Conservation (phyloP, 2,797 vertebrate species). For the Acipenser transmontanus region DNA sequence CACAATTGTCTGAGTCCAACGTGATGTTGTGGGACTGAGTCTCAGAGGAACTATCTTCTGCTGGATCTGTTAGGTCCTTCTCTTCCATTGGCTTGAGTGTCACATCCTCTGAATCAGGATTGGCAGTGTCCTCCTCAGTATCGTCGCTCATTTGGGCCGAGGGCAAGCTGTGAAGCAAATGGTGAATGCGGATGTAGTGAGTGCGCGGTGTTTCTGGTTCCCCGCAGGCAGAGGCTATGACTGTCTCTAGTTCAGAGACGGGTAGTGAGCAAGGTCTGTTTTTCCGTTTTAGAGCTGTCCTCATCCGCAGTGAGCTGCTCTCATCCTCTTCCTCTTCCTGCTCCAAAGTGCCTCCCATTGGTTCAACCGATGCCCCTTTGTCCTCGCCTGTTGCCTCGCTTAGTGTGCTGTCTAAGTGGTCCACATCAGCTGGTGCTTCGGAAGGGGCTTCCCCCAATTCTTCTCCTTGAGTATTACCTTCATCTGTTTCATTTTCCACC, state of each 20-base stretch:
- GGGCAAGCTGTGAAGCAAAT: constrained; percentile 75
- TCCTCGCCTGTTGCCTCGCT: constrained; percentile 19
- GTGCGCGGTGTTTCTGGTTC: constrained; percentile 76
- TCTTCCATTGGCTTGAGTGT: constrained; percentile 47
- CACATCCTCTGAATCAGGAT: constrained; percentile 42
- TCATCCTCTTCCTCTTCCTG: constrained; percentile 29
- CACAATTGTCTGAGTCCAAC: constrained; percentile 31
- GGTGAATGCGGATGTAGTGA: constrained; percentile 76
- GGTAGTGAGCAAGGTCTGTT: constrained; percentile 71
- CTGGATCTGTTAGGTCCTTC: constrained; percentile 36
- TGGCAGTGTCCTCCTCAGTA: constrained; percentile 45
- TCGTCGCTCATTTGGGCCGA: constrained; percentile 48
- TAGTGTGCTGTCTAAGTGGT: constrained; percentile 25
- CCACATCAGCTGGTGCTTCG: constrained; percentile 31
- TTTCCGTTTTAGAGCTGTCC: constrained; percentile 56
- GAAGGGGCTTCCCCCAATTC: constrained; percentile 20
- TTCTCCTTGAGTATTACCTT: constrained; percentile 29
- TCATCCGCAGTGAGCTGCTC: constrained; percentile 42
- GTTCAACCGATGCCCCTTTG: neutral
- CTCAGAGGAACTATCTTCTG: constrained; percentile 47
- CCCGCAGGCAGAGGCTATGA: constrained; percentile 71
- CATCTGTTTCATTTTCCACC: constrained; percentile 39
- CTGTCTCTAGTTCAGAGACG: constrained; percentile 75
- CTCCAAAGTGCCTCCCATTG: neutral
- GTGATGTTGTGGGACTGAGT: constrained; percentile 50